These are phyloP conservation scores for Phaedon cochleariae DNA, from an alignment of 2,888 invertebrate species.

Conservation along the genomic window DNA sequence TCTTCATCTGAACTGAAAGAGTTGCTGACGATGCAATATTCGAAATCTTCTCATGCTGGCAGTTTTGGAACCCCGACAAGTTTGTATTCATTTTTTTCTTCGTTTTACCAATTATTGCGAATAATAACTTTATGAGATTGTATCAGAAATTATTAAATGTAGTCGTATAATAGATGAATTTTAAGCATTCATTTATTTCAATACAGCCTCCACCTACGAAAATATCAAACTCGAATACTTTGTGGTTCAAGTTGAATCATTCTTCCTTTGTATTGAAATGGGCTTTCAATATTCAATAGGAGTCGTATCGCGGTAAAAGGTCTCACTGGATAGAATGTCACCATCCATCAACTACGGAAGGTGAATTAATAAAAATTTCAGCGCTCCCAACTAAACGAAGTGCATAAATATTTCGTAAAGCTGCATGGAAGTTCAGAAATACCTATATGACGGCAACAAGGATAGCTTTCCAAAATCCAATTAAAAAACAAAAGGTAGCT, in stretches of 20 bases:
- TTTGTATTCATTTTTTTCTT: too few species aligned
- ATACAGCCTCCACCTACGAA: not conserved
- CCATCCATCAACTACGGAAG: not conserved
- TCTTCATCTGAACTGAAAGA: too few species aligned
- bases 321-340: not conserved
- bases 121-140: too few species aligned
- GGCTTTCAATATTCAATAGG: not conserved
- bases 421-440: constrained; percentile 14
- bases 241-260: not conserved
- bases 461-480: constrained; percentile 27
- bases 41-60: too few species aligned
- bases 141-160: too few species aligned
- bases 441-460: constrained; percentile 31
- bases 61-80: too few species aligned
- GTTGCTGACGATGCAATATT: too few species aligned
- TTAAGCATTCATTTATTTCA: not conserved
- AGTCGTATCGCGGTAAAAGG: not conserved
- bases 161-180: too few species aligned
- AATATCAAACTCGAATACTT: not conserved
- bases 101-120: too few species aligned
- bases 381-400: not conserved
- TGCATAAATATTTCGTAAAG: not conserved
- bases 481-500: constrained; percentile 32
- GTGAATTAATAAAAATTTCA: not conserved
- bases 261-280: not conserved